A percentile compares a stretch with the other conserved stretches of the same genome.
Evolutionary conservation across 92 coral and sea anemone genomes (phyloP).

Genomic region (Parazoanthus atlanticus): DNA sequence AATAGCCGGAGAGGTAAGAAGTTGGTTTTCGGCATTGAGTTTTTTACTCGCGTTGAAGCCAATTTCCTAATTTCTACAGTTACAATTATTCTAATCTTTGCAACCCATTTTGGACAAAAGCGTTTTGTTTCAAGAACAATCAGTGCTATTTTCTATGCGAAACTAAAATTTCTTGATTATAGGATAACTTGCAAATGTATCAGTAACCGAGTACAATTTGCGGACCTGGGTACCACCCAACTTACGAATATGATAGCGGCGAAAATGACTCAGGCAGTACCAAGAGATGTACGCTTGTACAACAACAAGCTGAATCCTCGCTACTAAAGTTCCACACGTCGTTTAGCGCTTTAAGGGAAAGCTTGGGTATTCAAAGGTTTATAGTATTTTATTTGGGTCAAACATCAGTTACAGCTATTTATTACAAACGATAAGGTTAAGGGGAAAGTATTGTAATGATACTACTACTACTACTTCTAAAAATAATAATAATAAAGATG

Average conservation of each 20-base stretch:
- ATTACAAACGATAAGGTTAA: too few species aligned
- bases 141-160: background rate
- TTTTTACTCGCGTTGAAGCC: too few species aligned
- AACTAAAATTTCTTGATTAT: background rate
- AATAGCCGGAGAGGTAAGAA: slow-evolving; percentile 29
- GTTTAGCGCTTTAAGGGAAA: background rate
- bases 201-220: background rate
- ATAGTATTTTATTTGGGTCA: too few species aligned
- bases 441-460: too few species aligned
- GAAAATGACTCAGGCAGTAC: background rate
- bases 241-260: background rate
- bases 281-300: background rate
- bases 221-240: too few species aligned
- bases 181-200: too few species aligned
- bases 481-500: too few species aligned
- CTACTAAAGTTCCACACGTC: background rate
- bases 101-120: background rate
- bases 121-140: background rate
- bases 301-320: too few species aligned
- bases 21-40: background rate
- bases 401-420: too few species aligned
- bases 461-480: too few species aligned
- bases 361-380: background rate
- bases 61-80: too few species aligned
- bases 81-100: background rate